Conservation (phyloP, 2,113 vertebrate genomes). For the Trinectes maculatus region DNA sequence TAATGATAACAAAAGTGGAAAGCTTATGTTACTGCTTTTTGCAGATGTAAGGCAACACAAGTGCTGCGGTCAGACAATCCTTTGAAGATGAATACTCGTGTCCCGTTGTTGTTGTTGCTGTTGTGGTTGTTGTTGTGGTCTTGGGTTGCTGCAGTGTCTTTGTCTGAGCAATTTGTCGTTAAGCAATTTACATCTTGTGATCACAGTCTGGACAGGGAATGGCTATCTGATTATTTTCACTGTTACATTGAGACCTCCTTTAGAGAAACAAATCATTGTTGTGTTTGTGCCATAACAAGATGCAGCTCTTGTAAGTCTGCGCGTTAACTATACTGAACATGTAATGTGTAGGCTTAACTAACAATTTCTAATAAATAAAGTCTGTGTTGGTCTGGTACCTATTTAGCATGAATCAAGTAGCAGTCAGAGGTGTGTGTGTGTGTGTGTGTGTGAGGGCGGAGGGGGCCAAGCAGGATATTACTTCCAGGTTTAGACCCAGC, state of each 20-base stretch:
- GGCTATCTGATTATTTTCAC: neutral
- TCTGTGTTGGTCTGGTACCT: conserved; percentile 29
- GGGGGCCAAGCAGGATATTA: conserved; percentile 60
- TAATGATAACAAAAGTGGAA: conserved; percentile 68
- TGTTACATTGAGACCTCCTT: neutral
- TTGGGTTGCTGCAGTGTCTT: neutral
- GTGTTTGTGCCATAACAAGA: neutral
- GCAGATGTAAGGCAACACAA: conserved; percentile 36
- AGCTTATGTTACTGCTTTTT: conserved; percentile 48
- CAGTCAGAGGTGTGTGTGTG: conserved; percentile 35
- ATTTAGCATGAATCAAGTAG: conserved; percentile 61
- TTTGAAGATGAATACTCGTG: neutral
- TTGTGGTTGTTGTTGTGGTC: neutral
- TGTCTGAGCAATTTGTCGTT: neutral
- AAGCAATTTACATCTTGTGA: neutral
- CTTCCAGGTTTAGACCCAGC: conserved; percentile 64
- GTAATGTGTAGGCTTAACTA: conserved; percentile 48
- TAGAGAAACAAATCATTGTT: conserved; percentile 24
- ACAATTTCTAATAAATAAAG: conserved; percentile 55
- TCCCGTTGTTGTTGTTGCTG: neutral
- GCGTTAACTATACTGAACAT: conserved; percentile 33
- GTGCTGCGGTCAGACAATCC: conserved; percentile 31
- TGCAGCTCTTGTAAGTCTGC: conserved; percentile 13
- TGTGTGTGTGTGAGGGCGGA: conserved; percentile 39
- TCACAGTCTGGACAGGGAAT: neutral